Evolutionary conservation across 2,888 invertebrate species (phyloP), one percentile per base, ranked within the genome.

Genomic region (Pherbina coryleti): DNA sequence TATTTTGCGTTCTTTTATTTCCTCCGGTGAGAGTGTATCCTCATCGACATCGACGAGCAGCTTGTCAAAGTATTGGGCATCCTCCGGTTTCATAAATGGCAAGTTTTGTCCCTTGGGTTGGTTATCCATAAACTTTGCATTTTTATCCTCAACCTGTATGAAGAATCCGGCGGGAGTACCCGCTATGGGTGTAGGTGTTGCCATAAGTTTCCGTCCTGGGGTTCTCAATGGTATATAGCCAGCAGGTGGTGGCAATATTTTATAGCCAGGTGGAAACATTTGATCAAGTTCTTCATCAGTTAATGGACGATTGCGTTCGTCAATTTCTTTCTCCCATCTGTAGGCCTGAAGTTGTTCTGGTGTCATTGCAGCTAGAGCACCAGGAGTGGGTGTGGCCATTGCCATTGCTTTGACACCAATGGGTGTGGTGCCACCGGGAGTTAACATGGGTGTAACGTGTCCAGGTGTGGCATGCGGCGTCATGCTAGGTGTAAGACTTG

Each of bases 11-110:
- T 99, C 99, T 88, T 98, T 99, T 82, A 97, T 95, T 89, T 99
- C 99, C 85, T 99, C 99, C 0, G 98, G 97, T 73, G 96, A 95
- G 55, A 99, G 92, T 0, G 95, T 91, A 86, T 98, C 98, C 91
- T 99, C 99, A 89, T 99, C 99, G 37, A 99, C 98, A 88, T 99
- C 99, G 75, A 98, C 94, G 82, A 99, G 92, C 81, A 99, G 92
- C 90, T 99, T 99, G 90, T 99, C 99, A 90, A 99, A 99, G 91
- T 99, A 99, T 91, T 99, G 99, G 66, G 99, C 98, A 91, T 98
- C 98, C 90, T 99, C 99, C 0, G 99, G 99, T 90, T 99, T 99
- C 94, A 99, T 96, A 89, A 99, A 98, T 19, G 99, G 99, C 84
- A 99, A 92, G 91, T 99, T 99, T 85, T 93, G 92, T 0, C 95